Conservation (phyloP, 2,797 vertebrate species). For the Epinephelus malabaricus region DNA sequence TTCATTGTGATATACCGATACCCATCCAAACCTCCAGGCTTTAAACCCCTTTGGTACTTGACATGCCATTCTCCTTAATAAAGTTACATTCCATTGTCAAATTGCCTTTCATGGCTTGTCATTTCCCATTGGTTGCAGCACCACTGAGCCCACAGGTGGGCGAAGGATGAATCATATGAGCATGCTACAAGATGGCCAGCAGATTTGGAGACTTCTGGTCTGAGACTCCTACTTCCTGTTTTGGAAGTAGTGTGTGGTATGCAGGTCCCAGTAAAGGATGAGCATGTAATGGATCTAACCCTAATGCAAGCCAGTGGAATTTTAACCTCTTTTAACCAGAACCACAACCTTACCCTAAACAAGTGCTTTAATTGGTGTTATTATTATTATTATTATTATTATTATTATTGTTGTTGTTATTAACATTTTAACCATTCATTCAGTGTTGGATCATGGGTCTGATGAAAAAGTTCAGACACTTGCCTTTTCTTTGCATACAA, state of each 20-base stretch:
- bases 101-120: constrained; percentile 36
- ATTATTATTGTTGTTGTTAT: no score
- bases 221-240: neutral
- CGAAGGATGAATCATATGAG: neutral
- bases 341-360: neutral
- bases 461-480: no score
- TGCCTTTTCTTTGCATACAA: no score
- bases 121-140: constrained; percentile 3
- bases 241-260: neutral
- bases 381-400: no score
- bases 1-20: constrained; percentile 26
- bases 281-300: neutral
- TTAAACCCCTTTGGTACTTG: constrained; percentile 26
- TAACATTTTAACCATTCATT: no score
- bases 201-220: neutral
- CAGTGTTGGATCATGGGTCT: no score
- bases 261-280: neutral
- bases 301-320: no score
- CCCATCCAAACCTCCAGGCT: constrained; percentile 10
- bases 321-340: neutral
- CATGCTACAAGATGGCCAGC: neutral
- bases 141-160: constrained; percentile 24
- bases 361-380: no score
- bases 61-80: constrained; percentile 32
- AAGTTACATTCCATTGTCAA: constrained; percentile 46